Conservation (phyloP, 2,888 invertebrate genomes). For the Cybosia mesomella region DNA sequence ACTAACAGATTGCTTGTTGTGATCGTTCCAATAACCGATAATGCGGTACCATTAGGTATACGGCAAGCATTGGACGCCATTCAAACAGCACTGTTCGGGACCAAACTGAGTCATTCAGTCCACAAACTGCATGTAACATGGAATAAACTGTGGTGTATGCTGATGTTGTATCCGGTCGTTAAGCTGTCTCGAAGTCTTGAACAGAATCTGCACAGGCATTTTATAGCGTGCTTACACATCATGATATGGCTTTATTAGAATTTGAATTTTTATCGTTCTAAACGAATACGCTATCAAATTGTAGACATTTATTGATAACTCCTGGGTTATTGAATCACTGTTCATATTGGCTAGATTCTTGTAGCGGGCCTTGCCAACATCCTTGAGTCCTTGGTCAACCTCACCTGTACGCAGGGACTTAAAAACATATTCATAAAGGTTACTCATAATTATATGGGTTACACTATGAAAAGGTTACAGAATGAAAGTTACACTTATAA, state of each 20-base stretch:
- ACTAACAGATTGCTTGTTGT: constrained; percentile 56
- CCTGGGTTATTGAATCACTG: neutral
- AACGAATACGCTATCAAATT: constrained; percentile 38
- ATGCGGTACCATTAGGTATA: constrained; percentile 52
- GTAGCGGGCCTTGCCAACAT: no score
- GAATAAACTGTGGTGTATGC: constrained; percentile 50
- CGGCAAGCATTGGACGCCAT: constrained; percentile 58
- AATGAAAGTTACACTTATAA: no score
- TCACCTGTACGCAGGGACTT: no score
- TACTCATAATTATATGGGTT: no score
- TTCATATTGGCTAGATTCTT: neutral
- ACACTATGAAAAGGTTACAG: no score
- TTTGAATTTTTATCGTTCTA: constrained; percentile 36
- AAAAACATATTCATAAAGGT: no score
- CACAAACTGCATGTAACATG: constrained; percentile 59
- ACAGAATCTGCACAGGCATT: constrained; percentile 40
- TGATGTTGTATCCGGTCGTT: constrained; percentile 51
- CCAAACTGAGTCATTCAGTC: constrained; percentile 55
- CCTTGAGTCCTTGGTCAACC: no score
- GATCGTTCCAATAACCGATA: constrained; percentile 52
- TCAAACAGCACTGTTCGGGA: constrained; percentile 60
- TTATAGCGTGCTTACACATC: constrained; percentile 38
- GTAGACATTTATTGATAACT: neutral
- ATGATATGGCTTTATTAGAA: constrained; percentile 36
- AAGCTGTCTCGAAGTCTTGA: constrained; percentile 23